Evolutionary conservation across 2,113 vertebrate species (phyloP), one percentile per base, ranked within the genome.

Genomic region (Grammomys surdaster): DNA sequence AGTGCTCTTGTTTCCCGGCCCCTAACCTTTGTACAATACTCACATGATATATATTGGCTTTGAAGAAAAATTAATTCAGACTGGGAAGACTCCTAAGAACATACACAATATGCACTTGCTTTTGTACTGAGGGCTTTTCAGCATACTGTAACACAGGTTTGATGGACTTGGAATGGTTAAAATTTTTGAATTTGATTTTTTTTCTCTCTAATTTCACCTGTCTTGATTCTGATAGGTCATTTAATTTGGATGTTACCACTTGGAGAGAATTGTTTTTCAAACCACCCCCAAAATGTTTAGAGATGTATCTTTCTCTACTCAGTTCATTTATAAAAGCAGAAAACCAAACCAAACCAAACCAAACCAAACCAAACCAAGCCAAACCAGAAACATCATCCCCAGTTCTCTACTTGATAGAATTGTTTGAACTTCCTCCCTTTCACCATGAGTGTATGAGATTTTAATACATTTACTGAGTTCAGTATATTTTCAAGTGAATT

Each of bases 191-290:
- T 46, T 77, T 70, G n/a, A 84, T 58, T 43, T 51, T 63, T 56
- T 81, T 54, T 60, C 40, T n/a, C 1, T 40, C 2, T 36, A 75
- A 70, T 82, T 94, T 91, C 43, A 91, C 24, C 48, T 81, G 8
- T 78, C 60, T 91, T 58, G n/a, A 67, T 91, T 88, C 84, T 91
- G 28, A 85, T 60, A 95, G 10, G 19, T 69, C 31, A 70, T 58
- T 77, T 77, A 58, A 73, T 63, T 85, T 16, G 43, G 58, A 46
- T 46, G 63, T 94, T 56, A 69, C 2, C 1, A 4, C n/a, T 24
- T 73, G 36, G 33, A 58, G 67, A 95, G n/a, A 94, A 94, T 75
- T 85, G 33, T 78, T 89, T 33, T 56, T 43, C 58, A 43, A 84
- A 63, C n/a, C 19, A 48, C 13, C 31, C 31, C 60, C n/a, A 40